Evolutionary conservation across 2,888 invertebrate species (phyloP).

Genomic region (Diarsia rubi): DNA sequence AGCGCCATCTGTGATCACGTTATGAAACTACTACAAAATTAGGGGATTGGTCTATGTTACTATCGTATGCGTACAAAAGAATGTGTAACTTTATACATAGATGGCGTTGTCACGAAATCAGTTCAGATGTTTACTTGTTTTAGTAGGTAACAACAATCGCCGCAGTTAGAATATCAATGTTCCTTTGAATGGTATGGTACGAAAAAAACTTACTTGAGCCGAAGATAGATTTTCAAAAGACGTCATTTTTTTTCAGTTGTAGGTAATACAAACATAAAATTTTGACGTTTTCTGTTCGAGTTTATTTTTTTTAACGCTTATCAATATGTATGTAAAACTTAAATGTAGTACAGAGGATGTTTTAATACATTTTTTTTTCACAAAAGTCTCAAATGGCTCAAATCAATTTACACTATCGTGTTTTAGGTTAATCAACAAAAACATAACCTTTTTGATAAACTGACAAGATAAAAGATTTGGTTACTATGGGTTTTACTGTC

Average conservation of each 20-base stretch:
- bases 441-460: constrained; percentile 10
- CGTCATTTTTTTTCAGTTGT: constrained; percentile 68
- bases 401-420: neutral
- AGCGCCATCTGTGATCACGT: constrained; percentile 68
- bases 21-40: constrained; percentile 18
- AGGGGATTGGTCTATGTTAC: too few species aligned
- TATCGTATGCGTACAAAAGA: neutral
- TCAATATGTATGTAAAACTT: too few species aligned
- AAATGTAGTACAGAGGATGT: too few species aligned
- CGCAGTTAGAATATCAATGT: neutral
- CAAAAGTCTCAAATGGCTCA: too few species aligned
- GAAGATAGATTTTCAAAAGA: constrained; percentile 76
- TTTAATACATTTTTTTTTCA: neutral
- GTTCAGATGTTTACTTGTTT: neutral
- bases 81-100: neutral
- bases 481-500: constrained; percentile 1
- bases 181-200: neutral
- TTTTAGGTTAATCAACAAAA: neutral
- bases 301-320: neutral
- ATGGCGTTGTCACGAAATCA: constrained; percentile 16
- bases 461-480: neutral
- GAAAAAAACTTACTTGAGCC: constrained; percentile 74
- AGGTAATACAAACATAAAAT: too few species aligned
- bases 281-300: neutral
- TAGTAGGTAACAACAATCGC: too few species aligned